Percentiles rank a stretch among this genome's conserved stretches.
Evolutionary conservation across 1,140 invertebrate genomes (phyloP).

Genomic region (Elysia chlorotica): DNA sequence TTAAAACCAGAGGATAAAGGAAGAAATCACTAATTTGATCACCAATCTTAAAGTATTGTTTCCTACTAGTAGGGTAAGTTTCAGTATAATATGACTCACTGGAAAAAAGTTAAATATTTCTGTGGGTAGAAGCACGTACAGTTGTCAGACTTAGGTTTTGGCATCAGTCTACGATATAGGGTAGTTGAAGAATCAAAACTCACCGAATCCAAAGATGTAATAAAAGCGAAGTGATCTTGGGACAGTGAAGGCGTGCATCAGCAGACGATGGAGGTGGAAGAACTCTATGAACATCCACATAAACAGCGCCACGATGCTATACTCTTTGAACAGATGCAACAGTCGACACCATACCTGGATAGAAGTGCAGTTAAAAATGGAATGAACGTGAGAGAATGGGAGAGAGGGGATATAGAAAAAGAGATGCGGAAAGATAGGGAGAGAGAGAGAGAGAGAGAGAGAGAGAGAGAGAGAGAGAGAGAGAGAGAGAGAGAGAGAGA

Average conservation of each 20-base stretch:
- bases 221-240: conserved; percentile 64
- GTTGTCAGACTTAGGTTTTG: no score
- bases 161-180: no score
- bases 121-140: no score
- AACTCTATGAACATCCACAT: conserved; percentile 68
- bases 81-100: no score
- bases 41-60: no score
- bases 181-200: no score
- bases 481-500: neutral
- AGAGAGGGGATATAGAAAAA: neutral
- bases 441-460: neutral
- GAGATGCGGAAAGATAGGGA: neutral
- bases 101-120: no score
- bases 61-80: no score
- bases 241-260: conserved; percentile 66
- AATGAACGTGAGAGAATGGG: no score
- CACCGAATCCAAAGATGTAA: conserved; percentile 67
- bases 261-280: conserved; percentile 66
- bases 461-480: neutral
- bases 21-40: no score
- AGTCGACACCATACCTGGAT: conserved; percentile 48
- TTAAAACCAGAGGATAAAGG: no score
- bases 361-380: neutral
- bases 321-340: conserved; percentile 45
- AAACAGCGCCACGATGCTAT: conserved; percentile 44